A percentile compares a stretch with the other conserved stretches of the same genome.
Evolutionary conservation across 2,797 vertebrate genomes (phyloP).

Genomic region (Gymnothorax reevesii): DNA sequence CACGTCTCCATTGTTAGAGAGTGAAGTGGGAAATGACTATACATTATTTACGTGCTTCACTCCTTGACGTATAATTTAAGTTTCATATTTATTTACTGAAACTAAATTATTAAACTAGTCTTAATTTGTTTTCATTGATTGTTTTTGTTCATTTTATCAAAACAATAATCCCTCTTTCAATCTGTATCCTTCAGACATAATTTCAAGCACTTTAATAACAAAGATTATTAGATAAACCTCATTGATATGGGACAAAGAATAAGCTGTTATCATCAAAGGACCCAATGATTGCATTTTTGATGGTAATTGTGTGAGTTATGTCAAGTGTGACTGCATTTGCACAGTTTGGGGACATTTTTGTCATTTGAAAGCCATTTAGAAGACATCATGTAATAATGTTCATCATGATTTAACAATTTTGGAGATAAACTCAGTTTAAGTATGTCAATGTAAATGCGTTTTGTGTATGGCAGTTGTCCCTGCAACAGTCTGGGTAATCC

Average conservation of each 20-base stretch:
- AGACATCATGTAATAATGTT: not conserved
- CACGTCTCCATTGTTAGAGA: not conserved
- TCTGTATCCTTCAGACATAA: not conserved
- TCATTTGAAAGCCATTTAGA: not conserved
- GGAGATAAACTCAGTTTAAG: not conserved
- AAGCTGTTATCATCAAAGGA: not conserved
- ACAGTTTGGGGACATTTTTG: not conserved
- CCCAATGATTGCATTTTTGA: not conserved
- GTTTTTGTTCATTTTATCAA: not conserved
- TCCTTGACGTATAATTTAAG: not conserved
- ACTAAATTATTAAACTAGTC: not conserved
- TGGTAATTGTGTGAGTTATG: not conserved
- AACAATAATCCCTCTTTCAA: too few species aligned
- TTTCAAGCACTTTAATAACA: not conserved
- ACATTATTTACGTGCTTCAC: not conserved
- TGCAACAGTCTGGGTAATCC: not conserved
- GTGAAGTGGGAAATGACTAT: not conserved
- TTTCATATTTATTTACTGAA: not conserved
- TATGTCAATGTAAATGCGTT: not conserved
- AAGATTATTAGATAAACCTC: not conserved
- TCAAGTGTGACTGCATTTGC: not conserved
- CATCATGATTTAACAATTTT: not conserved
- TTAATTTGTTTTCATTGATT: not conserved
- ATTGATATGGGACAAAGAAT: not conserved
- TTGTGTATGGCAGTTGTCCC: not conserved